Conservation (phyloP, 2,888 invertebrate species). For the Drosophila falleni region DNA sequence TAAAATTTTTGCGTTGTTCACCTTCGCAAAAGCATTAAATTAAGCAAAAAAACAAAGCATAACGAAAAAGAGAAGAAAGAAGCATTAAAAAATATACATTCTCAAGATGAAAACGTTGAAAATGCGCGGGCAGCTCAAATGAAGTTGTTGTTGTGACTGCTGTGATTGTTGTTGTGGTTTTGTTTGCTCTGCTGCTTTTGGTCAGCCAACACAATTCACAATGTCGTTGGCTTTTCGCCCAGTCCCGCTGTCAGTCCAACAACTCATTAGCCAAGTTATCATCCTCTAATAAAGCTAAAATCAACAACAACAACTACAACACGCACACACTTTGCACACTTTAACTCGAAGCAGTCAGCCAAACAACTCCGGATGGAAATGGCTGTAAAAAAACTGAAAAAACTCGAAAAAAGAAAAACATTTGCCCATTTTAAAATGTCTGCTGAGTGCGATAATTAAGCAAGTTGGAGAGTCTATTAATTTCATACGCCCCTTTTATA, state of each 20-base stretch:
- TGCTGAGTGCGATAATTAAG: constrained; percentile 72
- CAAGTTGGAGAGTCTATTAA: constrained; percentile 72
- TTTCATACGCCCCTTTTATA: constrained; percentile 74
- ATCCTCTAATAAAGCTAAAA: constrained; percentile 73
- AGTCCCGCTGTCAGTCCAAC: constrained; percentile 56
- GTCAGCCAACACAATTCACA: constrained; percentile 57
- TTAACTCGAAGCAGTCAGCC: constrained; percentile 18
- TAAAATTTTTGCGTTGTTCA: constrained; percentile 48
- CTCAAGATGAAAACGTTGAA: constrained; percentile 67
- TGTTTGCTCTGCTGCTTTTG: constrained; percentile 52
- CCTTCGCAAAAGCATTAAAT: constrained; percentile 59
- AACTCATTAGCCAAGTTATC: constrained; percentile 79
- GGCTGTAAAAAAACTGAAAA: constrained; percentile 34
- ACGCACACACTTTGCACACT: constrained; percentile 15
- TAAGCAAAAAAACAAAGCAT: constrained; percentile 18
- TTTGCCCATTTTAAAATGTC: constrained; percentile 71
- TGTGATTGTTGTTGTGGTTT: constrained; percentile 33
- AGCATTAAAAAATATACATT: constrained; percentile 32
- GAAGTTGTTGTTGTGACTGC: constrained; percentile 32
- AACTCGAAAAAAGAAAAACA: constrained; percentile 30
- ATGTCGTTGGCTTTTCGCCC: constrained; percentile 65
- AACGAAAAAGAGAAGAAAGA: constrained; percentile 10
- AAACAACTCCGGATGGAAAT: constrained; percentile 41
- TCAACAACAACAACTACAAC: constrained; percentile 49
- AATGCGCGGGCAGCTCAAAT: constrained; percentile 72